Evolutionary conservation across 2,888 invertebrate genomes (phyloP), one percentile per base, ranked within the genome.

Genomic region (Catocala fraxini): DNA sequence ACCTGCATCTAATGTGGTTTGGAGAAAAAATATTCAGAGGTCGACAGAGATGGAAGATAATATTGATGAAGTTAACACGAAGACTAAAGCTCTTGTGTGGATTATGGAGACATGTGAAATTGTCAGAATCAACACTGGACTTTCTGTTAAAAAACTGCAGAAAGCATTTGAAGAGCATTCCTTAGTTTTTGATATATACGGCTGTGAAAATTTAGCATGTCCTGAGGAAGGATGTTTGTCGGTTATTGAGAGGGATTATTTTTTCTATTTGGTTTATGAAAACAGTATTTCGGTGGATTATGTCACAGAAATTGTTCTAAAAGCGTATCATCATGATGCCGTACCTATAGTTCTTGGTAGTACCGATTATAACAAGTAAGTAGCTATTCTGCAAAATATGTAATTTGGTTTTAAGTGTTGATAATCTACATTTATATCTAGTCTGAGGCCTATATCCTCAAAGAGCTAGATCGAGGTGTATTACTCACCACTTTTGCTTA

Each of bases 281-380:
- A 73, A 72, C 0, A 83, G 81, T 61, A 54, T 81, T 0, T 70
- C 86, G 0, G 85, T 85, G 42, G 93, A 94, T 71, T 94, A 88
- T 74, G 87, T 93, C 5, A 89, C 90, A 0, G 75, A 80, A 6
- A 89, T 90, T 66, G 86, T 93, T 0, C 63, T 92, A 39, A 86
- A 85, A 41, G 93, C 94, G 0, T 90, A 94, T 69, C 92, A 95
- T 75, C 93, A 95, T 82, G 92, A 95, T 75, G 92, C 96, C 35
- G 91, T 97, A 0, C 97, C 97, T 0, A 95, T 97, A 35, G 95
- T 96, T 5, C 91, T 95, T 80, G 96, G 96, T 13, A 95, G 95
- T 11, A 95, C 95, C 45, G 95, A 97, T 86, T 96, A 96, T 84
- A 82, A 48, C 5, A 89, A 80, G 94, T 94, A 80, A 88, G 86